phyloP scores from a whole-genome alignment of 2,888 invertebrate genomes.

The Seladonia tumulorum region DNA sequence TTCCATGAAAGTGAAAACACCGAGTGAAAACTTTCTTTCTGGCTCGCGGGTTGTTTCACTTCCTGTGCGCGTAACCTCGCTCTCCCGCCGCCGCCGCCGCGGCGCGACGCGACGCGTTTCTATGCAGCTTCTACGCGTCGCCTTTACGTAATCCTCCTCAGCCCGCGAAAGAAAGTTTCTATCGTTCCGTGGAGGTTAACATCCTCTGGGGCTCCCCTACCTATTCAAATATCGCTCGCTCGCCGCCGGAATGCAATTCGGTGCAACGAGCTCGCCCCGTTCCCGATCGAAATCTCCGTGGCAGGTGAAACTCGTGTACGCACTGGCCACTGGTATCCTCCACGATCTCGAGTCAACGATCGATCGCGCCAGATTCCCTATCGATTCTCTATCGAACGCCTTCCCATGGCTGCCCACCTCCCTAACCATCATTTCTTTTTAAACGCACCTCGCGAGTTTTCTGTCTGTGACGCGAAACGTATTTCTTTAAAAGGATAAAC shows the following conservation, averaged over 20 bases:
- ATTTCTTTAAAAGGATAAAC: no score
- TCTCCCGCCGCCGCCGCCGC: slow-evolving; percentile 68
- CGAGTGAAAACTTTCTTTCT: slow-evolving; percentile 84
- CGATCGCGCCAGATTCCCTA: not conserved
- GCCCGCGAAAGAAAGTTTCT: slow-evolving; percentile 83
- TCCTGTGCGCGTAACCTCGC: slow-evolving; percentile 83
- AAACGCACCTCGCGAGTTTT: not conserved
- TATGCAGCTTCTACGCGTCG: slow-evolving; percentile 78
- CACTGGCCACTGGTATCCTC: not conserved
- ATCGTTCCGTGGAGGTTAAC: slow-evolving; percentile 81
- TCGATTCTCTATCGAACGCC: not conserved
- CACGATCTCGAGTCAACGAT: slow-evolving; percentile 6
- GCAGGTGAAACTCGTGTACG: slow-evolving; percentile 17
- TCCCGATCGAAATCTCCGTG: slow-evolving; percentile 8
- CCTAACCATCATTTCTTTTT: not conserved
- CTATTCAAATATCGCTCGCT: slow-evolving; percentile 69
- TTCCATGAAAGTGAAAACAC: slow-evolving; percentile 84
- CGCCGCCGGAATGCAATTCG: slow-evolving; percentile 36
- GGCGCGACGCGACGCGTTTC: slow-evolving; percentile 79
- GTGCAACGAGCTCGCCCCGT: slow-evolving; percentile 22
- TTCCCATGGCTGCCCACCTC: not conserved
- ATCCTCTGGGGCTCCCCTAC: slow-evolving; percentile 74
- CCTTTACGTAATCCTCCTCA: slow-evolving; percentile 81
- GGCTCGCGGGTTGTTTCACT: slow-evolving; percentile 82
- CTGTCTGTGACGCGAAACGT: no score